Evolutionary conservation across 2,113 vertebrate species (phyloP).

Genomic region (Scopus umbretta): DNA sequence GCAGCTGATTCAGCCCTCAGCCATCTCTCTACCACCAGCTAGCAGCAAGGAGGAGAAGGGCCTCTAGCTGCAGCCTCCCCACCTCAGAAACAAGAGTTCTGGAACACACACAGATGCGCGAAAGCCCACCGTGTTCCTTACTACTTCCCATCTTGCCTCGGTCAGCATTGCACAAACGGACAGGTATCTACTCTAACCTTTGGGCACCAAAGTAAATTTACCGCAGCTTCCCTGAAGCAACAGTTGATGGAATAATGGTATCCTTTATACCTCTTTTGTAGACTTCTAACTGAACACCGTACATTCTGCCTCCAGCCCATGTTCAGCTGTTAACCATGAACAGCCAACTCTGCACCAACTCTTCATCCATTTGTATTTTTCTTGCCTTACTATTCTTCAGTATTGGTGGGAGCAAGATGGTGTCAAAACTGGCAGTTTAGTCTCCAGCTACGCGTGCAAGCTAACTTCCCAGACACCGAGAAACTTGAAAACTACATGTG

Average conservation of each 20-base stretch:
- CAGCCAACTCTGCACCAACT: not conserved
- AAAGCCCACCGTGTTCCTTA: accelerated
- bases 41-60: not conserved
- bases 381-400: not conserved
- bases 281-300: not conserved
- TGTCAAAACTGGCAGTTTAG: not conserved
- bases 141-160: not conserved
- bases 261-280: not conserved
- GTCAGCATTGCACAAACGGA: not conserved
- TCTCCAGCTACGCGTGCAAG: not conserved
- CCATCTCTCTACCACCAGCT: too few relatives aligned
- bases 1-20: not conserved
- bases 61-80: not conserved
- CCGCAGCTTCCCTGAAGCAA: not conserved
- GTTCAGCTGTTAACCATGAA: not conserved
- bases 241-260: not conserved
- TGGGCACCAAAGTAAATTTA: not conserved
- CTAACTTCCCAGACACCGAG: not conserved
- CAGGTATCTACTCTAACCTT: accelerated
- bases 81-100: not conserved
- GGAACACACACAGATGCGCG: not conserved
- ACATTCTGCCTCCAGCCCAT: not conserved
- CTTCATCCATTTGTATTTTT: not conserved
- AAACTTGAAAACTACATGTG: not conserved
- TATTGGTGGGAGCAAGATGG: accelerated